These are phyloP conservation scores for Isichthys henryi DNA, from an alignment of 2,113 vertebrate species.

Conservation along the genomic window DNA sequence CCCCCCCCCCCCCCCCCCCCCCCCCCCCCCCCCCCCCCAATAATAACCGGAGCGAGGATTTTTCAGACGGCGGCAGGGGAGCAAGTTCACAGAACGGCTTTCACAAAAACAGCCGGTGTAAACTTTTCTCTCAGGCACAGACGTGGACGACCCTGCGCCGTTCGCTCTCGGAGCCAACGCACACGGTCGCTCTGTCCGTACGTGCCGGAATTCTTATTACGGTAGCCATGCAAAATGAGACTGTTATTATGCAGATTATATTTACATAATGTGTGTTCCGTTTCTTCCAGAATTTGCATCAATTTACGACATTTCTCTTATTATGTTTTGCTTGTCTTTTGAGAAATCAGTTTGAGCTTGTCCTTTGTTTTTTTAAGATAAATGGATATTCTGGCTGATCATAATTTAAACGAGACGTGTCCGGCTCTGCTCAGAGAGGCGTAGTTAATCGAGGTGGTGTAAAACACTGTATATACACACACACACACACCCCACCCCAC, in stretches of 20 bases:
- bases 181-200: not conserved
- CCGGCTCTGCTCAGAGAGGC: not conserved
- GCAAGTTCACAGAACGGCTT: slow-evolving; percentile 36
- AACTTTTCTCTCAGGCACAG: not conserved
- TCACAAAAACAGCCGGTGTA: slow-evolving; percentile 11
- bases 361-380: not conserved
- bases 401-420: not conserved
- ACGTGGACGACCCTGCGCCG: not conserved
- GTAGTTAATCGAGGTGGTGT: not conserved
- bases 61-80: slow-evolving; percentile 41
- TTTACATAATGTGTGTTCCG: not conserved
- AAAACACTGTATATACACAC: not conserved
- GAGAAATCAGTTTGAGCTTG: not conserved
- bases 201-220: not conserved
- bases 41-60: slow-evolving; percentile 34
- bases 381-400: not conserved
- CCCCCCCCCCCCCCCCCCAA: no score
- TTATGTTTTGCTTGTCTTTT: not conserved
- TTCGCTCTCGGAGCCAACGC: not conserved
- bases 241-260: not conserved
- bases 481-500: not conserved
- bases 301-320: not conserved
- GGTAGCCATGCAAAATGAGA: not conserved
- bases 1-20: no score
- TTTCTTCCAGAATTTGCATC: not conserved